These are phyloP conservation scores for Crotalus horridus DNA, from an alignment of 2,113 vertebrate species.

Conservation along the genomic window DNA sequence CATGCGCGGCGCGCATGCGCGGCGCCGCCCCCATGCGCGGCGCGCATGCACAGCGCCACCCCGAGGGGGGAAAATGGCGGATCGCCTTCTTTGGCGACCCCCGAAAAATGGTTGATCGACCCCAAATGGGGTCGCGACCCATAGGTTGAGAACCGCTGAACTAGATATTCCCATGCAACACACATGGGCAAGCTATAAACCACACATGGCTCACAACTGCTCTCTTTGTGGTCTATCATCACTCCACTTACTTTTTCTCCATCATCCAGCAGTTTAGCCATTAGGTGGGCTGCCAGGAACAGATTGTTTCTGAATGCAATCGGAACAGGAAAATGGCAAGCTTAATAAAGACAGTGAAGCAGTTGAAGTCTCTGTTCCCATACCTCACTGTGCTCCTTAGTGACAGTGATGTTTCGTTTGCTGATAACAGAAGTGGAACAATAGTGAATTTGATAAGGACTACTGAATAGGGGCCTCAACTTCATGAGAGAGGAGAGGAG, in stretches of 20 bases:
- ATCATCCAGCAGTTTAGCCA: not conserved
- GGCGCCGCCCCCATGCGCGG: too few species aligned
- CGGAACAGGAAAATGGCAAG: not conserved
- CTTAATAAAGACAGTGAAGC: not conserved
- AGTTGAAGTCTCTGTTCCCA: not conserved
- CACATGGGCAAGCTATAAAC: not conserved
- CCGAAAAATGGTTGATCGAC: too few species aligned
- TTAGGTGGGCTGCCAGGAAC: not conserved
- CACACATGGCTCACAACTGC: not conserved
- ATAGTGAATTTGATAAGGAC: not conserved
- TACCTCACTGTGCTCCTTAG: not conserved
- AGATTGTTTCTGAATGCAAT: not conserved
- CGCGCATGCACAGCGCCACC: too few species aligned
- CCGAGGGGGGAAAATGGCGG: too few species aligned
- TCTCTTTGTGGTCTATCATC: not conserved
- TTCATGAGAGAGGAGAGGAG: not conserved
- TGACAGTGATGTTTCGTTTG: not conserved
- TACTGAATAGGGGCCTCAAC: not conserved
- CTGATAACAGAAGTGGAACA: not conserved
- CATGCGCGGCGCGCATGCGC: too few species aligned
- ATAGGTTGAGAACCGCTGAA: too few species aligned
- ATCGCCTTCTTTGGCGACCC: too few species aligned
- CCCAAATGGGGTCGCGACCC: too few species aligned
- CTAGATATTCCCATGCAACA: not conserved
- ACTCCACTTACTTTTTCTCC: not conserved